Evolutionary conservation across 2,888 invertebrate genomes (phyloP).

Genomic region (Limnephilus marmoratus): DNA sequence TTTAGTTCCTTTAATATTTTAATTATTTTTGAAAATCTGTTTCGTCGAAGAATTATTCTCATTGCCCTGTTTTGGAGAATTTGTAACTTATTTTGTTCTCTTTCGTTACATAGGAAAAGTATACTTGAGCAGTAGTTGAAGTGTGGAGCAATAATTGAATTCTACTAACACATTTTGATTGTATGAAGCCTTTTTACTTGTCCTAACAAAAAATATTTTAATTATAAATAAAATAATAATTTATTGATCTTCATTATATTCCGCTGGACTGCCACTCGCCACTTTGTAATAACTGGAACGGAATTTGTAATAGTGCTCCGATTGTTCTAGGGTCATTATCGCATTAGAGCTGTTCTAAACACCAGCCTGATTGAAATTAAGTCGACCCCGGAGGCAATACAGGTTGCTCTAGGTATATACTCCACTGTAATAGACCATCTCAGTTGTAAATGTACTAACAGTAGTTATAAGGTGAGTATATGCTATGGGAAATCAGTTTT

Average conservation of each 20-base stretch:
- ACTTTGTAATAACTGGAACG: slow-evolving; percentile 52
- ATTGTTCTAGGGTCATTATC: slow-evolving; percentile 58
- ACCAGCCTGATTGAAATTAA: slow-evolving; percentile 22
- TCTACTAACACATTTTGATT: too few relatives aligned
- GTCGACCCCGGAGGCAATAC: slow-evolving; percentile 11
- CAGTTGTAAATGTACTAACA: background rate
- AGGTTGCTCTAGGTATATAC: background rate
- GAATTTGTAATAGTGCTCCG: slow-evolving; percentile 49
- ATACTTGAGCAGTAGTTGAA: too few relatives aligned
- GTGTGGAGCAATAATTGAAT: too few relatives aligned
- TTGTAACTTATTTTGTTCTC: too few relatives aligned
- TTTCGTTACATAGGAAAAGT: too few relatives aligned
- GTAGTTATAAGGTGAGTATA: background rate
- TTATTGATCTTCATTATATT: background rate
- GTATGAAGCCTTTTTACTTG: background rate
- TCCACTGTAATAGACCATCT: background rate
- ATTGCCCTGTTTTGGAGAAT: too few relatives aligned
- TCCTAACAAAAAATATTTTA: background rate
- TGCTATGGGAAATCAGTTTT: background rate
- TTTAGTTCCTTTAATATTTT: too few relatives aligned
- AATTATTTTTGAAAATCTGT: too few relatives aligned
- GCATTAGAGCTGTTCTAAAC: slow-evolving; percentile 51
- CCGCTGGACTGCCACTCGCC: background rate
- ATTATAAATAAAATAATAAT: background rate
- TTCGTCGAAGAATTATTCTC: too few relatives aligned